Evolutionary conservation across 2,888 invertebrate genomes (phyloP), one percentile per base, ranked within the genome.

Genomic region (Eupithecia pulchellata): DNA sequence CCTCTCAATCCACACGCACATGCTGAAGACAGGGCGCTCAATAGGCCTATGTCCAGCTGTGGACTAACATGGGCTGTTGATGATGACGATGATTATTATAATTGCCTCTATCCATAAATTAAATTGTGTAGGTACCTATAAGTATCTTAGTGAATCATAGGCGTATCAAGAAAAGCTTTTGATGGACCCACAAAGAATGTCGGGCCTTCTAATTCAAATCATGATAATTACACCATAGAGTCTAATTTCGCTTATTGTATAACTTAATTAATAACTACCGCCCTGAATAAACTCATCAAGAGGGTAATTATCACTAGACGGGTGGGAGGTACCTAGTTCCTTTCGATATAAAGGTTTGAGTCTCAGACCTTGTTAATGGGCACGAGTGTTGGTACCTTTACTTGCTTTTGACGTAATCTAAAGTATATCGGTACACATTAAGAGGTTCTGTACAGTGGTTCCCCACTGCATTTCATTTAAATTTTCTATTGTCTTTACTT

Each of bases 191-290:
- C 61, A 29, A 55, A 27, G 13, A 62, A 63, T 39, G 25, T 25
- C 36, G 36, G 14, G 58, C 70, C 63, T 47, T 66, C 57, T 71
- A 67, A 71, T 71, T 25, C 79, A 82, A 82, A 84, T 79, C 85
- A 84, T 87, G 83, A 74, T 86, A 83, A 87, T 87, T 78, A 85
- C 80, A 79, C 81, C 79, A 58, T 68, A 17, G 82, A 76, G 82
- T 78, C 73, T 82, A 84, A 86, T 87, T 86, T 75, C 77, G 73
- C 72, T 76, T 75, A 82, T 81, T 82, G 79, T 34, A 36, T 65
- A 27, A 55, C 11, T n/a, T 65, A 68, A 71, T 76, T 68, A 72
- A 61, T 68, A 72, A 68, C 68, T 64, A 69, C 20, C 42, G 68
- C 47, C 25, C 32, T 61, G 34, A 61, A 61, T 34, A 61, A 61